Evolutionary conservation across 2,113 vertebrate genomes (phyloP).

Genomic region (Caranx ignobilis): DNA sequence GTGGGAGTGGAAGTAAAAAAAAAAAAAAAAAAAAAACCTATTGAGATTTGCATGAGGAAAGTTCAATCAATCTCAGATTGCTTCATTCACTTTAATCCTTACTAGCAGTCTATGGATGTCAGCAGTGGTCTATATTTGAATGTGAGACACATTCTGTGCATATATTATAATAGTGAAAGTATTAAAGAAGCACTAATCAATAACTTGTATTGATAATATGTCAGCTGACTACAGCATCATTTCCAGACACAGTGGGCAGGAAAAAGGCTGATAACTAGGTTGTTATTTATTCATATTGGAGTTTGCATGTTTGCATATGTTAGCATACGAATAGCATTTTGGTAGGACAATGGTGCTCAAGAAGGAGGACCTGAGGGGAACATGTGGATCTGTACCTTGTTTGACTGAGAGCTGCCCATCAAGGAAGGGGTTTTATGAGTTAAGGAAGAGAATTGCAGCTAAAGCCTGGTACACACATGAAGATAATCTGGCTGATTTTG

Average conservation of each 20-base stretch:
- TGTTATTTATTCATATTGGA: too few relatives aligned
- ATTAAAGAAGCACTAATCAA: neutral
- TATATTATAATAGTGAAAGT: neutral
- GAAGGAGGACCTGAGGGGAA: neutral
- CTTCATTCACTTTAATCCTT: neutral
- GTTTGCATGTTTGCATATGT: too few relatives aligned
- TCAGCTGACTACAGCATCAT: neutral
- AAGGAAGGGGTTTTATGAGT: too few relatives aligned
- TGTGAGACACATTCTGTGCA: neutral
- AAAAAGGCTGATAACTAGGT: too few relatives aligned
- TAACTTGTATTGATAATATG: neutral
- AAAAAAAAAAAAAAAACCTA: constrained; percentile 14
- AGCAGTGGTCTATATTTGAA: neutral
- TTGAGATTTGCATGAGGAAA: constrained; percentile 24
- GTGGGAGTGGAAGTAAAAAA: neutral
- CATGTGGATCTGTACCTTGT: neutral
- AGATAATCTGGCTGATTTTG: too few relatives aligned
- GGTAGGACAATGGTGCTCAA: neutral
- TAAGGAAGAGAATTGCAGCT: too few relatives aligned
- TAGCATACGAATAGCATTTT: too few relatives aligned
- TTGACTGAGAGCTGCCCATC: too few relatives aligned
- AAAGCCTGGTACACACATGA: too few relatives aligned
- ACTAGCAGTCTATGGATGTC: neutral
- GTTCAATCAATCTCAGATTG: neutral
- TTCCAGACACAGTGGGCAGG: too few relatives aligned